phyloP scores from a whole-genome alignment of 1,140 invertebrate genomes.

The Heliconius congener region DNA sequence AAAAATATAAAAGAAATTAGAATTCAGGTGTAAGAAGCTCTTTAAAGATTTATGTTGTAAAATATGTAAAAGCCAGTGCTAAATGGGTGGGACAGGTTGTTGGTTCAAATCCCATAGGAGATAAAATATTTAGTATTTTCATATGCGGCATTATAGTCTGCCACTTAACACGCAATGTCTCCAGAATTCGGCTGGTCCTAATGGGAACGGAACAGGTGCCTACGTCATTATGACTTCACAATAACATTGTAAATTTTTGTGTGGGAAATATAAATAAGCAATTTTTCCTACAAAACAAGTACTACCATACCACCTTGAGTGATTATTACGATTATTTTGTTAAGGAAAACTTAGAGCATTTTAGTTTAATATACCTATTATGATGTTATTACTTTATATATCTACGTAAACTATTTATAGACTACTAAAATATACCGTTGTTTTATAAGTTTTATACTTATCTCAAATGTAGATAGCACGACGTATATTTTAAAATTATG shows the following conservation, averaged over 20 bases:
- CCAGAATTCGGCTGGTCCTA: too few relatives aligned
- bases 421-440: not conserved
- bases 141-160: too few relatives aligned
- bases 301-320: not conserved
- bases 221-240: not conserved
- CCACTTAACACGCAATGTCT: too few relatives aligned
- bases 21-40: not conserved
- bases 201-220: not conserved
- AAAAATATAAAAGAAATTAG: not conserved
- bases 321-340: not conserved
- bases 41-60: not conserved
- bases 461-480: too few relatives aligned
- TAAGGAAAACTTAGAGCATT: not conserved
- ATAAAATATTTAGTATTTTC: too few relatives aligned
- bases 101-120: too few relatives aligned
- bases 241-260: slow-evolving; percentile 7
- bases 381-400: too few relatives aligned
- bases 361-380: not conserved
- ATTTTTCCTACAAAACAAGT: not conserved
- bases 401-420: too few relatives aligned
- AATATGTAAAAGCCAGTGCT: too few relatives aligned
- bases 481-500: too few relatives aligned
- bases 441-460: too few relatives aligned
- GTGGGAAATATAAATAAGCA: slow-evolving; percentile 11
- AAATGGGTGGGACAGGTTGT: too few relatives aligned